A percentile compares a stretch with the other conserved stretches of the same genome.
phyloP scores from a whole-genome alignment of 2,113 vertebrate genomes.

The Neodontobutis hainanensis region DNA sequence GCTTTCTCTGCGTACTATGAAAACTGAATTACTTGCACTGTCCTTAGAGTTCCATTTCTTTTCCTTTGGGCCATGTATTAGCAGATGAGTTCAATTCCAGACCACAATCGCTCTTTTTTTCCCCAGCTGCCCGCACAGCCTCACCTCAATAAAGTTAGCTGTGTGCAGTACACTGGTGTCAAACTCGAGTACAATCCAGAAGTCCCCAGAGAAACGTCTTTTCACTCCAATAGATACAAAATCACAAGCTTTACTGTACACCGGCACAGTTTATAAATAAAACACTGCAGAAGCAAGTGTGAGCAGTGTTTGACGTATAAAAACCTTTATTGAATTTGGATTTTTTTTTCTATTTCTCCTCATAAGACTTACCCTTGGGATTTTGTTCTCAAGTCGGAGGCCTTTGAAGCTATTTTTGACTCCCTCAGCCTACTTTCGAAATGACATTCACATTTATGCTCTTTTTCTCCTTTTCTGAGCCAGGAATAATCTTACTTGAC shows the following conservation, averaged over 20 bases:
- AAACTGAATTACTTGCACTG: neutral
- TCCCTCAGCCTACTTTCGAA: slow-evolving; percentile 73
- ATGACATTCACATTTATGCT: slow-evolving; percentile 67
- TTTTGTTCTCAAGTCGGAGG: slow-evolving; percentile 65
- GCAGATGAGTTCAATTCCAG: neutral
- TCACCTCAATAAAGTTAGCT: slow-evolving; percentile 8
- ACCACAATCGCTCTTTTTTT: neutral
- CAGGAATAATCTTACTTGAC: slow-evolving; percentile 63
- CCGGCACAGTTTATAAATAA: slow-evolving; percentile 5
- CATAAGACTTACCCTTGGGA: slow-evolving; percentile 63
- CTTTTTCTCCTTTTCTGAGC: slow-evolving; percentile 49
- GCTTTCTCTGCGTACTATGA: neutral
- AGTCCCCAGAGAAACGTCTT: neutral
- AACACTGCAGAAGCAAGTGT: slow-evolving; percentile 16
- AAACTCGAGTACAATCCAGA: neutral
- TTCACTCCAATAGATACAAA: neutral
- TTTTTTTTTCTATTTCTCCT: slow-evolving; percentile 49
- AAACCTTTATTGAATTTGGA: slow-evolving; percentile 23
- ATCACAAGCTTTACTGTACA: slow-evolving; percentile 30
- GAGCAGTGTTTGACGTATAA: slow-evolving; percentile 34
- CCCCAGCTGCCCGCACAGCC: neutral
- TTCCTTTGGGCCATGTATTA: neutral
- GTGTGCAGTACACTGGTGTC: neutral
- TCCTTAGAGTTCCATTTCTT: neutral
- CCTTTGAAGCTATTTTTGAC: slow-evolving; percentile 77